Evolutionary conservation across 2,113 vertebrate genomes (phyloP).

Genomic region (Brevimyrus niger): DNA sequence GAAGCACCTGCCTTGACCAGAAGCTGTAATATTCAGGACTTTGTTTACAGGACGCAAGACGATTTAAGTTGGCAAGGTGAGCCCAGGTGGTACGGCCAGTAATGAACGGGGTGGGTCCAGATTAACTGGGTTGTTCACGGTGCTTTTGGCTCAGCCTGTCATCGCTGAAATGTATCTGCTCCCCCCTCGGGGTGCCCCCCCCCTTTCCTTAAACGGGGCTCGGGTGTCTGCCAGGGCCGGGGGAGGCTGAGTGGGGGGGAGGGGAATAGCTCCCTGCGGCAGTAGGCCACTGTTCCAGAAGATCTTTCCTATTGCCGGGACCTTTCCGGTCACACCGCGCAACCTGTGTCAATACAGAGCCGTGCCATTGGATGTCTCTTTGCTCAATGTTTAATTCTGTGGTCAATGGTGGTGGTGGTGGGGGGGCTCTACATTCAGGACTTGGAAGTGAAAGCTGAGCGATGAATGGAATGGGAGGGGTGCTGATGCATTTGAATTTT

Average conservation of each 20-base stretch:
- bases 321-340: background rate
- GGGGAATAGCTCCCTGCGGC: background rate
- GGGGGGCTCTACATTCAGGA: background rate
- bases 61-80: constrained; percentile 35
- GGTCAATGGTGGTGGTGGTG: background rate
- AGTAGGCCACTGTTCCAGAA: background rate
- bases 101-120: constrained; percentile 41
- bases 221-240: background rate
- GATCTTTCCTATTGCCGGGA: background rate
- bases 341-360: background rate
- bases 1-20: constrained; percentile 20
- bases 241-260: background rate
- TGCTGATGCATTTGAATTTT: background rate
- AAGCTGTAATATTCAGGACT: constrained; percentile 48
- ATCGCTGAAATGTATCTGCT: background rate
- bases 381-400: background rate
- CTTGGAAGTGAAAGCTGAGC: background rate
- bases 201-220: background rate
- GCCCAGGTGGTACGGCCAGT: constrained; percentile 43
- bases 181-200: constrained; percentile 26
- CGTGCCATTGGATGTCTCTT: background rate
- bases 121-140: background rate
- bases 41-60: constrained; percentile 41
- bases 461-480: background rate
- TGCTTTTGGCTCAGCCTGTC: constrained; percentile 11